These are phyloP conservation scores for Cottoperca gobio DNA, from an alignment of 2,797 vertebrate genomes.

Conservation along the genomic window DNA sequence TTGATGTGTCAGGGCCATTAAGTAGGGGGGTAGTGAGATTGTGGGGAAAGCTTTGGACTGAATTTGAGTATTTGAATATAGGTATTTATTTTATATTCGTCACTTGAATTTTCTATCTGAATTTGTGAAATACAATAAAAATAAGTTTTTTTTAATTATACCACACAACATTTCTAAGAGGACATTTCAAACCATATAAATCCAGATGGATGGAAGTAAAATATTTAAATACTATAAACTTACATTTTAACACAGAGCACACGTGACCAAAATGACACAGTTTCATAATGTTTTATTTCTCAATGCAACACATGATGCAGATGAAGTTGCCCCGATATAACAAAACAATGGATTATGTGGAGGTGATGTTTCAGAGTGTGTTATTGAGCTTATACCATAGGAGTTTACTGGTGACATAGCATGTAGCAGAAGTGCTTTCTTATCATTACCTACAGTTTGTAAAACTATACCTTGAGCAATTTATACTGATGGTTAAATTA, in stretches of 20 bases:
- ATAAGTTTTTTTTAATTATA: background rate
- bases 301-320: constrained; percentile 51
- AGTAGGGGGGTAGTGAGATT: no score
- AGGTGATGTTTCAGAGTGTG: constrained; percentile 12
- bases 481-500: background rate
- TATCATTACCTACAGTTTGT: constrained; percentile 16
- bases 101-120: background rate
- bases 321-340: background rate
- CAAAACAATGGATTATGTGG: background rate
- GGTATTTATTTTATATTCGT: background rate
- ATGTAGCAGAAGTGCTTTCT: background rate
- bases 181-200: background rate
- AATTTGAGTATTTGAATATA: no score
- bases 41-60: no score
- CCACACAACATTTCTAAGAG: background rate
- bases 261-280: constrained; percentile 21
- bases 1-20: no score
- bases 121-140: background rate
- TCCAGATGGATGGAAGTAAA: background rate
- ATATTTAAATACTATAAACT: background rate
- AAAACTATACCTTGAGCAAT: constrained; percentile 58
- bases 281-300: constrained; percentile 59
- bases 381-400: constrained; percentile 27
- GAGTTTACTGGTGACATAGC: constrained; percentile 2
- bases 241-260: constrained; percentile 31